A percentile compares a stretch with the other conserved stretches of the same genome.
Conservation (phyloP, 2,797 vertebrate genomes). For the Hipposideros larvatus region DNA sequence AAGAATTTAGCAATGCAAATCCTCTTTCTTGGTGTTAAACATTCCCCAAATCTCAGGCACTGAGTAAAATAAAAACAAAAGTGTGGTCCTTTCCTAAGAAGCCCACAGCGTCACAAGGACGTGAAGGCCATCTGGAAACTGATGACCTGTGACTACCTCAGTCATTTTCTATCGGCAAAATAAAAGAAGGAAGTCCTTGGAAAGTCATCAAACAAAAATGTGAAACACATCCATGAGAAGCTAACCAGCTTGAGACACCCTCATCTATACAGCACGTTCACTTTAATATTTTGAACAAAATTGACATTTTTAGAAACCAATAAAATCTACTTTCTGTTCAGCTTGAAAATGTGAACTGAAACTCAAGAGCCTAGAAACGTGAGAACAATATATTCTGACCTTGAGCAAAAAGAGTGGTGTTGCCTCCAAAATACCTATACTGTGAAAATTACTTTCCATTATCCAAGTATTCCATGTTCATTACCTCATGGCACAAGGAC, state of each 20-base stretch:
- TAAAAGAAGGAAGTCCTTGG: neutral
- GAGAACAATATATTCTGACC: neutral
- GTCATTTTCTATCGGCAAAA: neutral
- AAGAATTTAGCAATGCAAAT: neutral
- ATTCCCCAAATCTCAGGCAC: neutral
- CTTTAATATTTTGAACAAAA: neutral
- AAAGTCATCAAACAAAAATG: conserved; percentile 15
- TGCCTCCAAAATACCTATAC: neutral
- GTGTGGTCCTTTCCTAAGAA: neutral
- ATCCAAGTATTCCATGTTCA: neutral
- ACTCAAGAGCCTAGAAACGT: neutral
- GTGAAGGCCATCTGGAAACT: neutral
- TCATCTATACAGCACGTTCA: neutral
- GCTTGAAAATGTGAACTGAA: conserved; percentile 48
- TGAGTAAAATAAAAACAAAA: neutral
- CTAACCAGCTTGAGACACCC: neutral
- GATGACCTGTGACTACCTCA: neutral
- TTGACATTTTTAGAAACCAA: neutral
- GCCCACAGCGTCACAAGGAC: neutral
- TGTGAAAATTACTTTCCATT: neutral
- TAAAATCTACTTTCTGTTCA: conserved; percentile 15
- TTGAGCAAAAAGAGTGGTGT: neutral
- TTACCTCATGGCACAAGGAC: neutral
- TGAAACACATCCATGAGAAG: neutral
- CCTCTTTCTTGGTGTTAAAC: neutral